phyloP scores from a whole-genome alignment of 2,888 invertebrate species.

The Neoitamus cyanurus region DNA sequence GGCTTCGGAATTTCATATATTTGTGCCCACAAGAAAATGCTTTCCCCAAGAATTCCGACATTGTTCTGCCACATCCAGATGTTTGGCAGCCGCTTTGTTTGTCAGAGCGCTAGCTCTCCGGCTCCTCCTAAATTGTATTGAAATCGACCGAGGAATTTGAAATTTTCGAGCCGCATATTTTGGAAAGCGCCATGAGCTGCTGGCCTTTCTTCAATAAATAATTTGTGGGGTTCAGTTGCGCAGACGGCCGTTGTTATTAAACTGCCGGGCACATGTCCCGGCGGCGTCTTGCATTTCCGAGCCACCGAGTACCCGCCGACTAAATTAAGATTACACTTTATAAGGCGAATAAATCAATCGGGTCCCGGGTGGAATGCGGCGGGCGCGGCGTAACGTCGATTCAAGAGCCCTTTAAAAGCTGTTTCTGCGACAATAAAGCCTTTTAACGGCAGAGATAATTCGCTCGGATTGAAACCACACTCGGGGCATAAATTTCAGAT shows the following conservation, averaged over 20 bases:
- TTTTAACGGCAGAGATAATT: conserved; percentile 39
- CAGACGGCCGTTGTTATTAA: not conserved
- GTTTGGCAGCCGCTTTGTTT: conserved; percentile 40
- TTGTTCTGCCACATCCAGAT: conserved; percentile 42
- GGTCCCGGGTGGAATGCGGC: not conserved
- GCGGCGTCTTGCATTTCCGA: not conserved
- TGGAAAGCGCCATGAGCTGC: not conserved
- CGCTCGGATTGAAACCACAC: conserved; percentile 44
- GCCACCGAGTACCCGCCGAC: not conserved
- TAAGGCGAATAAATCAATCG: conserved; percentile 29
- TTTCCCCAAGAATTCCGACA: conserved; percentile 42
- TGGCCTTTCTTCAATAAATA: conserved; percentile 34
- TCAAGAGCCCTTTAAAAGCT: conserved; percentile 19
- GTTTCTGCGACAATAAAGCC: conserved; percentile 14
- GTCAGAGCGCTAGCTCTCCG: not conserved
- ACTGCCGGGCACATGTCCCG: conserved; percentile 6
- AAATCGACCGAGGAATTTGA: conserved; percentile 46
- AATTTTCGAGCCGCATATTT: conserved; percentile 39
- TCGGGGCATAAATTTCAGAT: conserved; percentile 39
- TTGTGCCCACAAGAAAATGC: conserved; percentile 40
- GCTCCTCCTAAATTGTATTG: conserved; percentile 41
- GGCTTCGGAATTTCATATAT: conserved; percentile 12
- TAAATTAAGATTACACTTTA: conserved; percentile 40
- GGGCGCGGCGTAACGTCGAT: not conserved
- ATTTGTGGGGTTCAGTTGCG: not conserved